Evolutionary conservation across 2,888 invertebrate species (phyloP).

Genomic region (Cryptus armator): DNA sequence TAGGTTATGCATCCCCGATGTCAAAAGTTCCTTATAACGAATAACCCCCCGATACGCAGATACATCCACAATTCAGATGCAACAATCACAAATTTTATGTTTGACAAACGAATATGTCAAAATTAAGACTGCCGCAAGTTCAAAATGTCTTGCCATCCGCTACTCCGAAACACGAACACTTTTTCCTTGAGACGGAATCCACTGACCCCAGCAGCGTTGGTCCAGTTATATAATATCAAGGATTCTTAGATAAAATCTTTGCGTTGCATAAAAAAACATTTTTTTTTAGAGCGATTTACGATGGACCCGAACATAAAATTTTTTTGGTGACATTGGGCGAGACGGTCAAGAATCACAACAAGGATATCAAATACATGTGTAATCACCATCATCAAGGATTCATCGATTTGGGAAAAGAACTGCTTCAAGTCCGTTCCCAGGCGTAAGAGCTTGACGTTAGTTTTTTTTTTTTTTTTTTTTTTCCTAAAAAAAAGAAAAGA

Average conservation of each 20-base stretch:
- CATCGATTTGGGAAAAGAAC: conserved; percentile 98
- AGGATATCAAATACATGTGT: conserved; percentile 98
- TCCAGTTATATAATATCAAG: conserved; percentile 84
- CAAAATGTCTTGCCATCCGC: conserved; percentile 77
- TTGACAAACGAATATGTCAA: conserved; percentile 72
- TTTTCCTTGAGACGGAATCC: conserved; percentile 85
- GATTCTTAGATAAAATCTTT: too few relatives aligned
- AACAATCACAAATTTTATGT: conserved; percentile 6
- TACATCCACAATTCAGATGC: conserved; percentile 66
- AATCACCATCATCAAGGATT: conserved; percentile 99
- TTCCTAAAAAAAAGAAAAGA: too few relatives aligned
- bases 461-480: neutral
- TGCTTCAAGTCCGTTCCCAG: conserved; percentile 96
- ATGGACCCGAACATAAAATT: conserved; percentile 95
- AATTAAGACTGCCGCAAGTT: conserved; percentile 74
- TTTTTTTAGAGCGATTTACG: conserved; percentile 94
- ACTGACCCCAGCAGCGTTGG: conserved; percentile 85
- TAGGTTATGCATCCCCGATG: conserved; percentile 24
- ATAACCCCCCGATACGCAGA: conserved; percentile 76
- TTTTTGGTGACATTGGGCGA: conserved; percentile 93
- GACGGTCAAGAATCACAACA: conserved; percentile 97
- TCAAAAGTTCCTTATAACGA: conserved; percentile 70
- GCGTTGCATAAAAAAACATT: neutral
- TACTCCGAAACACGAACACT: conserved; percentile 84
- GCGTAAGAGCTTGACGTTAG: conserved; percentile 93